Conservation (phyloP, 2,113 vertebrate species). For the Phyllostomus hastatus region DNA sequence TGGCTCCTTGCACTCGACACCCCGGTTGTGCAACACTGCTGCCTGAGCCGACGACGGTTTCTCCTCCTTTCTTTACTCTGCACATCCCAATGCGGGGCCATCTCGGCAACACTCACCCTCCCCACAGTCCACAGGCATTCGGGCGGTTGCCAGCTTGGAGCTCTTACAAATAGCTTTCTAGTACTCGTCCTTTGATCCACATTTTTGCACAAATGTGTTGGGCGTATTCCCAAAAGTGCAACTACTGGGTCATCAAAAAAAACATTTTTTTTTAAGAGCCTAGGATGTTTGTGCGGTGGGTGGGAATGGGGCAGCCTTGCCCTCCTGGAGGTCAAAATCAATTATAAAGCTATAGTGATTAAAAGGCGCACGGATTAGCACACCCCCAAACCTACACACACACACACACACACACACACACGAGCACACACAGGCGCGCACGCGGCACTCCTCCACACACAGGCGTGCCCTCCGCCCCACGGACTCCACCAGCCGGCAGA, state of each 20-base stretch:
- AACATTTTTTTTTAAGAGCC: not conserved
- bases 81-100: accelerated
- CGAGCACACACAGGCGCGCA: not conserved
- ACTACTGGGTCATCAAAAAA: not conserved
- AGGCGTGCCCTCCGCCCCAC: not conserved
- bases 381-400: not conserved
- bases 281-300: not conserved
- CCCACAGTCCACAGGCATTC: not conserved
- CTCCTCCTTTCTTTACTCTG: not conserved
- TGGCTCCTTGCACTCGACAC: not conserved
- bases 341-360: not conserved
- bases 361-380: not conserved
- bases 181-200: not conserved
- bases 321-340: not conserved
- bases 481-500: slow-evolving; percentile 71
- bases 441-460: not conserved
- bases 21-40: not conserved
- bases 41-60: accelerated
- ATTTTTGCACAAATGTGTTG: not conserved
- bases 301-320: not conserved
- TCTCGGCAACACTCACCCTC: not conserved
- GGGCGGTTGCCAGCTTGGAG: not conserved
- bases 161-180: not conserved
- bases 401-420: no score
- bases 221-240: not conserved